Conservation (phyloP, 2,113 vertebrate genomes). For the Dipodomys ordii region DNA sequence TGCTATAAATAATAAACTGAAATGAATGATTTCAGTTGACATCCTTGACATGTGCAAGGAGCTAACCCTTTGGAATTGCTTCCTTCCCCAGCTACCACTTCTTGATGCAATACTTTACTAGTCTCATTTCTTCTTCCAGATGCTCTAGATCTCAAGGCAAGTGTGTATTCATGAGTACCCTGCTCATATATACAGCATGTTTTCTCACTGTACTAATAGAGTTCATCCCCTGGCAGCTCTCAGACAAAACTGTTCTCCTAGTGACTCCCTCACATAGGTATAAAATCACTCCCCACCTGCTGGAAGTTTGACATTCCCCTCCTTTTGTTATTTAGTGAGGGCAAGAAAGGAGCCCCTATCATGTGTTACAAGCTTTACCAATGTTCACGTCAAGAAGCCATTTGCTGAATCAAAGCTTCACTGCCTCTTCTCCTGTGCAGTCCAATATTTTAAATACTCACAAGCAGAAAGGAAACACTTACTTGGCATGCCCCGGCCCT, state of each 20-base stretch:
- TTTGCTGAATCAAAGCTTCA: neutral
- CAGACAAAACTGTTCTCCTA: neutral
- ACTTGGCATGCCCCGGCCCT: conserved; percentile 92
- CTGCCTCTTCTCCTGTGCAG: neutral
- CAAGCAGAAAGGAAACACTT: conserved; percentile 13
- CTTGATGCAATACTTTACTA: neutral
- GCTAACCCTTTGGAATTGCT: neutral
- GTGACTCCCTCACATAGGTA: neutral
- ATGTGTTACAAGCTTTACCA: neutral
- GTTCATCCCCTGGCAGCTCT: neutral
- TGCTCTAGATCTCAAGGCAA: neutral
- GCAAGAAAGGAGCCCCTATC: neutral
- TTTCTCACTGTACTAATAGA: neutral
- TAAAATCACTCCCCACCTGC: neutral
- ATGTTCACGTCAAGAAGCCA: neutral
- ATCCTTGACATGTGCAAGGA: neutral
- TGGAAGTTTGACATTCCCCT: neutral
- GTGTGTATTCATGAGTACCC: neutral
- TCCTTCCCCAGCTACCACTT: neutral
- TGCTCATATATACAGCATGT: neutral
- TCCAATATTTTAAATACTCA: neutral
- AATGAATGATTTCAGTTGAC: neutral
- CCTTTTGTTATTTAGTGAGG: neutral
- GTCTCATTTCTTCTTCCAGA: neutral
- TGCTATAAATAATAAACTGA: conserved; percentile 6